These are phyloP conservation scores for Spermophilus dauricus DNA, from an alignment of 2,113 vertebrate genomes.

Conservation along the genomic window DNA sequence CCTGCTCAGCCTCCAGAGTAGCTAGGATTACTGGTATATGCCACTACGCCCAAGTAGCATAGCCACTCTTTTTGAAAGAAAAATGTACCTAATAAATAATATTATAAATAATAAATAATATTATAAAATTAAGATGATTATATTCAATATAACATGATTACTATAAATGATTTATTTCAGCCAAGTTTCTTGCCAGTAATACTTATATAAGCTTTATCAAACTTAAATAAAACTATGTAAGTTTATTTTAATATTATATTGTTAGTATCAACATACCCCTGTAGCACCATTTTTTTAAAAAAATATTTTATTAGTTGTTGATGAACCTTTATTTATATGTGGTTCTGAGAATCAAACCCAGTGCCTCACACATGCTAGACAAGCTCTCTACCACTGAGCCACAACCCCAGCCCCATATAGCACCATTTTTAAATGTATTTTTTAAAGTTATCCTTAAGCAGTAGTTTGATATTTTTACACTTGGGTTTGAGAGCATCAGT, in stretches of 20 bases:
- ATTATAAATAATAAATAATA: too few species aligned
- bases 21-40: too few species aligned
- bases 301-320: too few species aligned
- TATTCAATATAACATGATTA: slow-evolving; percentile 51
- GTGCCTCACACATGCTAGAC: too few species aligned
- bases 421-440: too few species aligned
- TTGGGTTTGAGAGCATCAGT: neutral
- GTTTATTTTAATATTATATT: slow-evolving; percentile 66
- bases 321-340: neutral
- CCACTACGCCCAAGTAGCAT: neutral
- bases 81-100: neutral
- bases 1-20: too few species aligned
- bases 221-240: slow-evolving; percentile 50
- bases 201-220: slow-evolving; percentile 59
- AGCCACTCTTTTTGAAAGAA: slow-evolving; percentile 62
- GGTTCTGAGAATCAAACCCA: too few species aligned
- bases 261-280: slow-evolving; percentile 48
- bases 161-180: slow-evolving; percentile 65
- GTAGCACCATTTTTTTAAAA: neutral
- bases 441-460: slow-evolving; percentile 26
- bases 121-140: neutral
- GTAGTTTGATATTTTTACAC: slow-evolving; percentile 51
- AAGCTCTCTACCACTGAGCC: too few species aligned
- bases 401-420: too few species aligned
- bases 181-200: slow-evolving; percentile 57